Base-by-base conservation (phyloP, 1,140 invertebrate species). In the Atta cephalotes region DNA sequence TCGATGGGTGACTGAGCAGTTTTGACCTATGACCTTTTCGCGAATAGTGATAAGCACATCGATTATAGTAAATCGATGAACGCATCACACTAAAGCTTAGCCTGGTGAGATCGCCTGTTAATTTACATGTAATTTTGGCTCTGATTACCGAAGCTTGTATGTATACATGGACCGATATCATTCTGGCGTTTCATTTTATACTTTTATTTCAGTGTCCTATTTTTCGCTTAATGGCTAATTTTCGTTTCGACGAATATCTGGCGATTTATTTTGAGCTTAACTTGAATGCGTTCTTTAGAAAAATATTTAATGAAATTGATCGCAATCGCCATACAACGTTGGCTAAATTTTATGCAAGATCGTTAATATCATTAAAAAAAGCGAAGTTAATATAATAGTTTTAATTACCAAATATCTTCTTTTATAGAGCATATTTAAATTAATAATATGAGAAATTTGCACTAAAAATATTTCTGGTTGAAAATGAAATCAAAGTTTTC, bases 21-120 rank as follows among this genome's bases (percentile, higher is more conserved):
- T 21, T 10, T 28, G 70, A 90, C 86, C 89, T 58, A n/a, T 72
- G 63, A 90, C 86, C 89, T 90, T 90, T 90, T 4, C 25, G 21
- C 74, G 45, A 80, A 71, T 60, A 35, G 28, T 14, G 74, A 53
- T 31, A 45, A 35, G 78, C 66, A 71, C 86, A 35, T 84, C 56
- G 80, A 76, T 84, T 84, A 84, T 76, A 84, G 70, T 45, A 84
- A 84, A 84, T 84, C 80, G 80, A 84, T 84, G 5, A 63, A 63
- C 70, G 56, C 58, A 62, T 84, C 56, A 12, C 28, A 7, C 16
- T 16, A 51, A 72, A 71, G 78, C 68, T 28, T 60, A 53, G 39
- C 39, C 51, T 45, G n/a, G 58, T 39, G 86, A 74, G 70, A 78
- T 89, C 84, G 88, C 58, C 89, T 72, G 76, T 90, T 90, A 89